Percentiles rank a stretch among this genome's conserved stretches.
These are phyloP conservation scores for Piprites chloris DNA, from an alignment of 2,113 vertebrate genomes.

Conservation along the genomic window DNA sequence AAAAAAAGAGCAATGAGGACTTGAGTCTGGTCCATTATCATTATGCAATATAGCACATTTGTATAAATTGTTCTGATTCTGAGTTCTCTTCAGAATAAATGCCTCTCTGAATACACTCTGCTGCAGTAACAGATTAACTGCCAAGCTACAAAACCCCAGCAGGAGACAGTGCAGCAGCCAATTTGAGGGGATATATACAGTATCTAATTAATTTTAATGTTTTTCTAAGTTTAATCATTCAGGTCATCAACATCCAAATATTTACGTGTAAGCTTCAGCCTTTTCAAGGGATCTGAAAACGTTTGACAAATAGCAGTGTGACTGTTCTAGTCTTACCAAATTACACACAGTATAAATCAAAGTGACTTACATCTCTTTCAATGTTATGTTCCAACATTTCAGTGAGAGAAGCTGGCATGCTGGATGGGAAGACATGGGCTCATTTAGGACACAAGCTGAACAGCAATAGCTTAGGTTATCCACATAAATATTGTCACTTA, in stretches of 20 bases:
- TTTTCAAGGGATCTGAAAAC: background rate
- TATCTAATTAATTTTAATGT: background rate
- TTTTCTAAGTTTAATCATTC: constrained; percentile 1
- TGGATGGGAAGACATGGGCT: background rate
- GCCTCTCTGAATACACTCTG: background rate
- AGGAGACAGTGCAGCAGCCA: background rate
- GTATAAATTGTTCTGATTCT: background rate
- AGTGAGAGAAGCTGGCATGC: background rate
- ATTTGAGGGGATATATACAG: background rate
- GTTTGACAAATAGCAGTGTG: background rate
- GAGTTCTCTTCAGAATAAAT: background rate
- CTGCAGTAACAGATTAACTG: background rate
- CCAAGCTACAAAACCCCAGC: background rate
- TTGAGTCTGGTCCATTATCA: background rate
- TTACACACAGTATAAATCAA: background rate
- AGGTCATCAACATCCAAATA: constrained; percentile 6
- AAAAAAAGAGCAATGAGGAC: constrained; percentile 17
- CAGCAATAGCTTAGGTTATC: background rate
- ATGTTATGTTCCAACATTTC: background rate
- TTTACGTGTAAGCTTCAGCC: background rate
- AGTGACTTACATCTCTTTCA: background rate
- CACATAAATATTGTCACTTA: background rate
- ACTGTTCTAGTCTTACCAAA: background rate
- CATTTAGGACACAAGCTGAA: background rate
- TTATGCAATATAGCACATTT: background rate